Percentiles rank a stretch among this genome's conserved stretches.
Conservation (phyloP, 2,888 invertebrate species). For the Apamea epomidion region DNA sequence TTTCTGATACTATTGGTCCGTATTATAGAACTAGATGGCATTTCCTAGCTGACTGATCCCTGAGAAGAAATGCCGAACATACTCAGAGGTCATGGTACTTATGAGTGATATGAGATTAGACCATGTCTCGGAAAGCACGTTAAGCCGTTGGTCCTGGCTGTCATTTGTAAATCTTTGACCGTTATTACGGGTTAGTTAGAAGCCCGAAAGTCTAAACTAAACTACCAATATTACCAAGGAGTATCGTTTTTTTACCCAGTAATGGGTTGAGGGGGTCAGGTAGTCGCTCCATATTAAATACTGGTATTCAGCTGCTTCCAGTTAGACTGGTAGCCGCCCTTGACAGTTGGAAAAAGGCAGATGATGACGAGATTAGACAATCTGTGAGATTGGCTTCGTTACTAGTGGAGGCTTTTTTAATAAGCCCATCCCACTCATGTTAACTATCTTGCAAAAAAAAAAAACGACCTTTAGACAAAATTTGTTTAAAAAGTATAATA, state of each 20-base stretch:
- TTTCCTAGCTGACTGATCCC: too few species aligned
- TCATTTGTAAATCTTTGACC: not conserved
- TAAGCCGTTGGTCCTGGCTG: not conserved
- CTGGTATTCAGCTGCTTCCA: not conserved
- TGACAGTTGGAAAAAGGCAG: not conserved
- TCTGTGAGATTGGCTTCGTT: not conserved
- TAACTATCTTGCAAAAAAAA: not conserved
- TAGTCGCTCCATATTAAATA: not conserved
- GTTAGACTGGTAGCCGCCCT: not conserved
- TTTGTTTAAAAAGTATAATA: too few species aligned
- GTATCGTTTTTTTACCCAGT: not conserved
- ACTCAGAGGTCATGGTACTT: too few species aligned
- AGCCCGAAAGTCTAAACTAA: not conserved
- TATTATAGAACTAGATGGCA: not conserved
- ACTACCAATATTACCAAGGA: not conserved
- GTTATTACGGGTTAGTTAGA: not conserved
- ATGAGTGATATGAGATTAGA: not conserved
- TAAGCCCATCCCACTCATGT: not conserved
- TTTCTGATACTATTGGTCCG: not conserved
- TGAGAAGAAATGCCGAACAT: not conserved
- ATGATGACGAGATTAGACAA: not conserved
- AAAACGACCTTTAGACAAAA: not conserved
- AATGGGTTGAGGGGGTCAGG: not conserved
- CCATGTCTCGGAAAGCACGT: not conserved
- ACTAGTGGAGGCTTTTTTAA: not conserved